Conservation (phyloP, 2,797 vertebrate genomes). For the Gallinago stenura region DNA sequence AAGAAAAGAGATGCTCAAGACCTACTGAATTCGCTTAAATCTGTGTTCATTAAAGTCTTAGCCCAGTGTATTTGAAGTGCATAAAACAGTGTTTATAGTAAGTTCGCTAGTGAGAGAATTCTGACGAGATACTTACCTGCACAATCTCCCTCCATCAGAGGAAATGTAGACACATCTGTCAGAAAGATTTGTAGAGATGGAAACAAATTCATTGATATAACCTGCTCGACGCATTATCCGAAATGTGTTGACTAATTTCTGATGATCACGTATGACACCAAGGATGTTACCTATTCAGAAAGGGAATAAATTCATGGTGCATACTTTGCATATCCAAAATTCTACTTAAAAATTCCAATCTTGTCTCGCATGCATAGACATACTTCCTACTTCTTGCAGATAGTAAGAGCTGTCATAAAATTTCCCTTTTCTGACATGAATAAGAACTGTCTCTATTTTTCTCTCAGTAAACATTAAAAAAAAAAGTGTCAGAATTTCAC, state of each 20-base stretch:
- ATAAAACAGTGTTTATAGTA: background rate
- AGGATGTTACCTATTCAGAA: slow-evolving; percentile 91
- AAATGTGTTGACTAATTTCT: slow-evolving; percentile 93
- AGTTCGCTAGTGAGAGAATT: background rate
- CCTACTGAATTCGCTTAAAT: background rate
- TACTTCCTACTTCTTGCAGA: background rate
- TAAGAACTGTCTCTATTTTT: background rate
- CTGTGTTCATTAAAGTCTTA: background rate
- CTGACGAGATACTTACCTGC: slow-evolving; percentile 83
- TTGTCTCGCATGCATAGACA: fast-evolving
- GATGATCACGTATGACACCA: slow-evolving; percentile 94
- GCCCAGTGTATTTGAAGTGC: background rate
- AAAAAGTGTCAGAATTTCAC: background rate
- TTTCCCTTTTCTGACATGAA: background rate
- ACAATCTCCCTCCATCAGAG: slow-evolving; percentile 95
- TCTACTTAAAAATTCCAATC: background rate
- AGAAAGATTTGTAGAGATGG: slow-evolving; percentile 95
- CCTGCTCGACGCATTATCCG: slow-evolving; percentile 96
- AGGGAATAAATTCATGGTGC: background rate
- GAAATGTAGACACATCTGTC: slow-evolving; percentile 98
- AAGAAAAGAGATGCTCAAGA: background rate
- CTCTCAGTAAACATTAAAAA: background rate
- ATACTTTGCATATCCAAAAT: background rate
- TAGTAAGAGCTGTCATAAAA: background rate
- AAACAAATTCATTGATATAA: slow-evolving; percentile 98